Evolutionary conservation across 2,888 invertebrate species (phyloP), one percentile per base, ranked within the genome.

Genomic region (Frankliniella intonsa): DNA sequence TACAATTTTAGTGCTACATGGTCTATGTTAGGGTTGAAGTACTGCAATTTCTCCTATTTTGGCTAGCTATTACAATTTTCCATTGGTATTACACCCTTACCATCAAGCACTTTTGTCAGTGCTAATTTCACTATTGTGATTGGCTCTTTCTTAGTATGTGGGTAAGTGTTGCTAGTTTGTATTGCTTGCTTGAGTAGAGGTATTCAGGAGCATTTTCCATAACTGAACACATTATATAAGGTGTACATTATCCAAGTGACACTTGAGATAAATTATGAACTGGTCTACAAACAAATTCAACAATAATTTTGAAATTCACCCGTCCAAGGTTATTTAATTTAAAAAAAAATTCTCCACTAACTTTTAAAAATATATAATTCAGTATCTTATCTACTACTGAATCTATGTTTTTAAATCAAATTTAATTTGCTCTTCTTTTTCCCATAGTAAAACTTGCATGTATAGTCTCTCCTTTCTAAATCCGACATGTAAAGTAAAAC

Each of bases 131-230:
- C n/a, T 62, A 14, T 62, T 76, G 10, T 76, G 25, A 22, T 25
- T 76, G 69, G 69, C 22, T 76, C 69, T 25, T 9, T 25, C 12
- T 1, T 12, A 76, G 62, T 25, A 25, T 76, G 38, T 38, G 38
- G 69, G 69, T 25, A 76, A 76, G 69, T 76, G 69, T 22, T 76
- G 69, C 69, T 76, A 76, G 25, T 76, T 22, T 10, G n/a, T 76
- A 22, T 22, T 76, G 69, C 69, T 76, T 76, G 69, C 69, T 76
- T 76, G 25, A 76, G 69, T 76, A 76, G 69, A 25, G 22, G 69
- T 69, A 38, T 82, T 84, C 84, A 84, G 84, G 84, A 83, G 84
- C 84, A 84, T 84, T 84, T 84, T 83, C 84, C 83, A 83, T 69
- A 80, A 65, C n/a, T 81, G 38, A 38, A 38, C 2, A 38, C 5